Base-by-base conservation (phyloP, 2,797 vertebrate genomes). In the Anas bahamensis region DNA sequence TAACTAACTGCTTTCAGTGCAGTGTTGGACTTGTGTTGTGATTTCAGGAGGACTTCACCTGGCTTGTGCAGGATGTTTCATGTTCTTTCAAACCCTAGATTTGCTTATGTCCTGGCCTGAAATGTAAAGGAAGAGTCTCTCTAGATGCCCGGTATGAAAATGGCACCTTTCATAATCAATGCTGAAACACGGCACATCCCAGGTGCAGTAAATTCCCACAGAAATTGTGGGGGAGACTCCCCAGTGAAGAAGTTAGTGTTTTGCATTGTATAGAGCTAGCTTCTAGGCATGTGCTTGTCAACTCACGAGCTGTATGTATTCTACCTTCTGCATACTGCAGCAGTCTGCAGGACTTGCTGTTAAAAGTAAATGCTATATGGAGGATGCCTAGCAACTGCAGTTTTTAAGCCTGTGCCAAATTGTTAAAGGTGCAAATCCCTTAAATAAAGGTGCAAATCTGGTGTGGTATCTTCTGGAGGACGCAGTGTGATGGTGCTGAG, bases 371-470 rank as follows among this genome's bases (percentile, higher is more conserved):
- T 65, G 85, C 73, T 95, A 86, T 57, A 44, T 76, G 85, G 74
- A 92, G 76, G 87, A 89, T 96, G 94, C 93, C 90, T 95, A 95
- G 94, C 93, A 95, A 97, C 92, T 95, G 93, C 85, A 72, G 57
- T 64, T 86, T 66, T 76, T 53, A 83, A 39, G 68, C 89, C 77
- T 93, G 56, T 96, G 93, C 93, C 94, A 91, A 66, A 72, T 48
- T 70, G 73, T 89, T 86, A 44, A 94, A 95, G 92, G 94, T 94
- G 73, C 88, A 88, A 73, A 95, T 87, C 92, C 75, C 84, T 90
- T 59, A 59, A 69, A 69, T 37, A 48, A 94, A 95, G 92, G 94
- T 94, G 73, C 88, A 88, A 73, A 95, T 87, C 90, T 33, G 63
- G 23, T 83, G 72, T 79, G 42, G 86, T 69, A n/a, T 85, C 84